These are phyloP conservation scores for Acleris cristana DNA, from an alignment of 2,888 invertebrate genomes.

Conservation along the genomic window DNA sequence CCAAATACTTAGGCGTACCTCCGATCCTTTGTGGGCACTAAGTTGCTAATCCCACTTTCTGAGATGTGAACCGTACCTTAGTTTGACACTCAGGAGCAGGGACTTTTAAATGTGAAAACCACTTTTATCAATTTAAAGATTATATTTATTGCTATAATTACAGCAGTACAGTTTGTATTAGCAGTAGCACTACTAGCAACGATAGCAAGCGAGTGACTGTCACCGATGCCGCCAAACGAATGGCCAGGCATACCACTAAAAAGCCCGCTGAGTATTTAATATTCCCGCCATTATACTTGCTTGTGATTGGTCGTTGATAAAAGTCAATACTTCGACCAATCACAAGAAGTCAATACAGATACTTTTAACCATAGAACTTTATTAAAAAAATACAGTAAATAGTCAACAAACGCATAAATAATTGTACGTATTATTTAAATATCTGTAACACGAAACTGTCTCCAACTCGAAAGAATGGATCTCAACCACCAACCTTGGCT, in stretches of 20 bases:
- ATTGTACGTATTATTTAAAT: background rate
- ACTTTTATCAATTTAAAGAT: background rate
- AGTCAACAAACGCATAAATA: background rate
- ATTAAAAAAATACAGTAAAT: background rate
- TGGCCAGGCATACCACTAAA: too few species aligned
- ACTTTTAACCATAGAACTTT: too few species aligned
- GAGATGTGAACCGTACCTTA: background rate
- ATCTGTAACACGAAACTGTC: background rate
- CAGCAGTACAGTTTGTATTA: background rate
- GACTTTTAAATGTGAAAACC: background rate
- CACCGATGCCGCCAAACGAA: too few species aligned
- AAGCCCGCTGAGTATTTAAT: background rate
- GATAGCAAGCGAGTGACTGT: too few species aligned
- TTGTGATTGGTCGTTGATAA: background rate
- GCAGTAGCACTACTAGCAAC: too few species aligned
- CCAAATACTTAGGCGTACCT: background rate
- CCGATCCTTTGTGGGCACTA: constrained; percentile 1
- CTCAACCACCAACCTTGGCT: too few species aligned
- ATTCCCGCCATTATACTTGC: constrained; percentile 3
- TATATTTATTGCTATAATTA: background rate
- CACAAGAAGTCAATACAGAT: too few species aligned
- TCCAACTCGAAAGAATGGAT: too few species aligned
- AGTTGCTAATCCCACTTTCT: background rate
- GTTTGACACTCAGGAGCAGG: background rate
- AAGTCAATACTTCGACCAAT: too few species aligned